Evolutionary conservation across 2,888 invertebrate genomes (phyloP), one percentile per base, ranked within the genome.

Genomic region (Caenorhabditis sinica): DNA sequence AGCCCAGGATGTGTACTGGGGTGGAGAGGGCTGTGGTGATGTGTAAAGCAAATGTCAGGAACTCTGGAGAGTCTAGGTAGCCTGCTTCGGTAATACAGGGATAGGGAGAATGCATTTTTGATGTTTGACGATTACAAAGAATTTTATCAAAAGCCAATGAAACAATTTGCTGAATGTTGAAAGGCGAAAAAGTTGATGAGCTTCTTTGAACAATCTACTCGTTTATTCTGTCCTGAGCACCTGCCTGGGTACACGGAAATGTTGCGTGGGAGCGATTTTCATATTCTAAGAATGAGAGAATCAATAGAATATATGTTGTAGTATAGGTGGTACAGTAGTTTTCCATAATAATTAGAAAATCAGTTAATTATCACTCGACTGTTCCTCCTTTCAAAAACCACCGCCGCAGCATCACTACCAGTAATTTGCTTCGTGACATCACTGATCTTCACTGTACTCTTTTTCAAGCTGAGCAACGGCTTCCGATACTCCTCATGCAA

Each of bases 11-110:
- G 17, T 63, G 63, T 13, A 43, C 15, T 4, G 63, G 63, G 9
- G 63, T 63, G 6, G 43, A n/a, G 3, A 63, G 25, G 6, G 43
- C 23, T 5, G 63, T 63, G 23, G 25, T 43, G 23, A 63, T 6
- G 25, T 63, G 36, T 13, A 63, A 43, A 13, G 20, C 43, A 25
- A 43, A 1, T 23, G 20, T 28, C 20, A 77, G 17, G 25, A 77
- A 77, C 11, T 77, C 61, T 4, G 77, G 71, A 23, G 72, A 49
- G 33, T 61, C 72, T 1, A 61, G 45, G 15, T 61, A 72, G 25
- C 45, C 45, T 9, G 20, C 4, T 11, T 60, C n/a, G 4, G 58
- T 3, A 17, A 71, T 45, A 40, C 71, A 71, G 13, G 40, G 40
- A 40, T 11, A 36, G 1, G 68, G 28, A 45, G 11, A 28, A 11